phyloP scores from a whole-genome alignment of 2,113 vertebrate species.

The Malurus cyaneus region DNA sequence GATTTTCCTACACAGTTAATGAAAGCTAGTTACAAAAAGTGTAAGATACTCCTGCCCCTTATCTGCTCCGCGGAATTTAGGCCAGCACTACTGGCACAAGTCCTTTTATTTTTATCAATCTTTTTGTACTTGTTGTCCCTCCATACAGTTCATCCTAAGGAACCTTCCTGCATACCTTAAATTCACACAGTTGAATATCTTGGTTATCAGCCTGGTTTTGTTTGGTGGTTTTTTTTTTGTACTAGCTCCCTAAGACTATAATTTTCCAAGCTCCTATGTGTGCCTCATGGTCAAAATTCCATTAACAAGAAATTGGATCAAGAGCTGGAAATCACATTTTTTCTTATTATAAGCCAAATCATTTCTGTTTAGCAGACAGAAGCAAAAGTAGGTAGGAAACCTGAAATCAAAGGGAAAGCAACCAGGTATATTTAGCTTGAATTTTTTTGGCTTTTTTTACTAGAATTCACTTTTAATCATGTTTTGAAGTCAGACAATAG shows the following conservation, averaged over 20 bases:
- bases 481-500: neutral
- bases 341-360: neutral
- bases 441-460: neutral
- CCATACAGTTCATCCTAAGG: neutral
- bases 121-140: neutral
- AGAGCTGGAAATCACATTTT: constrained; percentile 31
- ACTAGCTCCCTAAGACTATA: neutral
- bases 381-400: neutral
- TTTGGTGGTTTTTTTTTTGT: neutral
- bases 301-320: constrained; percentile 17
- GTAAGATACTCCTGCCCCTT: neutral
- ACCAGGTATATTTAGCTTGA: neutral
- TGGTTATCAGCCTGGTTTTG: neutral
- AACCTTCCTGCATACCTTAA: neutral
- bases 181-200: neutral
- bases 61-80: neutral
- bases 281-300: neutral
- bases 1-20: neutral
- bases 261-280: neutral
- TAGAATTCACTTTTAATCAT: neutral
- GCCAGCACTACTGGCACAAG: neutral
- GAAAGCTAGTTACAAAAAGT: constrained; percentile 7
- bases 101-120: neutral
- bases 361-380: neutral
- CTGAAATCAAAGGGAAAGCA: neutral